A percentile compares a stretch with the other conserved stretches of the same genome.
Evolutionary conservation across 2,113 vertebrate species (phyloP).

Genomic region (Guaruba guarouba): DNA sequence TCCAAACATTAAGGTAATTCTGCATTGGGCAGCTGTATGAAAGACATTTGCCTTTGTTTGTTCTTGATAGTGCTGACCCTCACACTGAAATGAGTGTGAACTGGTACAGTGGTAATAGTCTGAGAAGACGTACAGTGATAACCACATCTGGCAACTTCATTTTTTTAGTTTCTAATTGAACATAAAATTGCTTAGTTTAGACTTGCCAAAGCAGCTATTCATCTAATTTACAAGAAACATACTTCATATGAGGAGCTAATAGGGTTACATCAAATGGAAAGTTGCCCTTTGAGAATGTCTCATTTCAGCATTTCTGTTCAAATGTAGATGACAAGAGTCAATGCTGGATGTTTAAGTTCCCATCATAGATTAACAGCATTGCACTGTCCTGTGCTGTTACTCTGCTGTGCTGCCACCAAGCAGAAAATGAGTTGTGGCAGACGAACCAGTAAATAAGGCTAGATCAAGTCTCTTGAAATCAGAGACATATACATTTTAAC

Average conservation of each 20-base stretch:
- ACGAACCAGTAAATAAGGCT: neutral
- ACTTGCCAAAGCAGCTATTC: neutral
- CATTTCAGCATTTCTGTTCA: neutral
- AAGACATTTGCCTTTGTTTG: neutral
- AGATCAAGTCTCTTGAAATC: neutral
- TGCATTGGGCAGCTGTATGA: too few relatives aligned
- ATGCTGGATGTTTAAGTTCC: neutral
- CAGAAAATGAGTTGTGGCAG: neutral
- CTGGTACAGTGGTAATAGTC: neutral
- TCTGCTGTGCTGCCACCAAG: neutral
- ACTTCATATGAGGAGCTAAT: neutral
- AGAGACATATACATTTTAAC: neutral
- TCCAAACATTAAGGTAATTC: constrained; percentile 90
- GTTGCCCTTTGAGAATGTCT: neutral
- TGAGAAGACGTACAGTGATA: neutral
- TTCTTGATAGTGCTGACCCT: neutral
- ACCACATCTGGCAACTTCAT: neutral
- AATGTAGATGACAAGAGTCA: neutral
- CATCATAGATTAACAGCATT: neutral
- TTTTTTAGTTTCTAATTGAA: neutral
- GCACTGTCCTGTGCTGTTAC: neutral
- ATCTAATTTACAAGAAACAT: neutral
- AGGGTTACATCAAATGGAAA: neutral
- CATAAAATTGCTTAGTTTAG: neutral
- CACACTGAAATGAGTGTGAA: neutral